These are phyloP conservation scores for Euura saliciscinereae DNA, from an alignment of 1,140 invertebrate species.

Conservation along the genomic window DNA sequence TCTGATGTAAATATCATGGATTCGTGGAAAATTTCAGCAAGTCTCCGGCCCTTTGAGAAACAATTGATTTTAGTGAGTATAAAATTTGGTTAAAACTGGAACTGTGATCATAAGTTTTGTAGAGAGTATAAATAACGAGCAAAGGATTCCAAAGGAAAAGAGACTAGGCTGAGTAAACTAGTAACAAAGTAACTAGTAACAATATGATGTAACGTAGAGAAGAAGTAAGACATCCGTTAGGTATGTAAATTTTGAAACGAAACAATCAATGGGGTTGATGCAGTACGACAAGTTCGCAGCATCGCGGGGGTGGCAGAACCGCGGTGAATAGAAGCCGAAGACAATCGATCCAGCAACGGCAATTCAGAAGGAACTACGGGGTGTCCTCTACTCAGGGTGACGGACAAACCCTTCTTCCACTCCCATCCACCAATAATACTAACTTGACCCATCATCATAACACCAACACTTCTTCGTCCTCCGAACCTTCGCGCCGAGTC, in stretches of 20 bases:
- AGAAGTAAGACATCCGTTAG: slow-evolving; percentile 17
- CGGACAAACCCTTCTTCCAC: slow-evolving; percentile 52
- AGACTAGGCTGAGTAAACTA: neutral
- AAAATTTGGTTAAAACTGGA: neutral
- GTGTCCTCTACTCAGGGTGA: slow-evolving; percentile 51
- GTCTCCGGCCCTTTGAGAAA: neutral
- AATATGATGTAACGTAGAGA: slow-evolving; percentile 9
- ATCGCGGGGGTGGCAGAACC: slow-evolving; percentile 39
- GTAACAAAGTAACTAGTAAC: neutral
- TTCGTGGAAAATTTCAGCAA: neutral
- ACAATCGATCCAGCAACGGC: slow-evolving; percentile 49
- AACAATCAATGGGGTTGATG: slow-evolving; percentile 46
- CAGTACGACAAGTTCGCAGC: slow-evolving; percentile 46
- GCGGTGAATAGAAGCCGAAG: slow-evolving; percentile 41
- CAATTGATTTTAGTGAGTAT: neutral
- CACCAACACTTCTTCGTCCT: slow-evolving; percentile 44
- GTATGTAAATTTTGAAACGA: slow-evolving; percentile 9
- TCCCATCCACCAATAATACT: neutral
- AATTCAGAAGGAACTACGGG: slow-evolving; percentile 53
- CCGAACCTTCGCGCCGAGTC: slow-evolving; percentile 47
- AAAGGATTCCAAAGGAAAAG: neutral
- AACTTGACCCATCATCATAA: slow-evolving; percentile 40
- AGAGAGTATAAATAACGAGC: neutral
- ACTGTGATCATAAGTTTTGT: neutral
- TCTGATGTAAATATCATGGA: neutral